These are phyloP conservation scores for Gymnosoma rotundatum DNA, from an alignment of 2,888 invertebrate genomes.

Conservation along the genomic window DNA sequence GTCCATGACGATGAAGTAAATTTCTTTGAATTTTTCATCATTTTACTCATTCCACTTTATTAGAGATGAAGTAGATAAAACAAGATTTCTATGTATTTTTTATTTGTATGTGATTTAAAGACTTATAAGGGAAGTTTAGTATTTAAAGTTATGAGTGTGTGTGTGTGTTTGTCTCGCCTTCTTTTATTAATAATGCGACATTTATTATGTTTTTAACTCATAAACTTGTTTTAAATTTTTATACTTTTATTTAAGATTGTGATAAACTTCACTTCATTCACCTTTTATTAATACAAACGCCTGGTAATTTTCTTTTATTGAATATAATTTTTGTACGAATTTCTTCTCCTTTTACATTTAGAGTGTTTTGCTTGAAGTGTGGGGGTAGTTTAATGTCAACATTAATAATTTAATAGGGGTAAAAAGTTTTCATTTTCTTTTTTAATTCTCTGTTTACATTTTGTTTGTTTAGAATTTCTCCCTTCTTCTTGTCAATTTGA, in stretches of 20 bases:
- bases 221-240: background rate
- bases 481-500: conserved; percentile 51
- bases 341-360: conserved; percentile 12
- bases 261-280: too few relatives aligned
- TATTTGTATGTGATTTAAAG: conserved; percentile 3
- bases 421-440: conserved; percentile 30
- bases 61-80: conserved; percentile 19
- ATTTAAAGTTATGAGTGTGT: background rate
- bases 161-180: background rate
- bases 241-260: background rate
- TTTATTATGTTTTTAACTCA: background rate
- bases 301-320: background rate
- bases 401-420: conserved; percentile 67
- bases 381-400: conserved; percentile 65
- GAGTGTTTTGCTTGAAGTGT: conserved; percentile 16
- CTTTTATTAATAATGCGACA: background rate
- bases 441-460: conserved; percentile 49
- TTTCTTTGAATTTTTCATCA: conserved; percentile 79
- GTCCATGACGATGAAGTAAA: conserved; percentile 74
- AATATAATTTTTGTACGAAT: conserved; percentile 17
- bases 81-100: conserved; percentile 72
- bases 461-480: conserved; percentile 12
- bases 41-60: conserved; percentile 67
- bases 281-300: background rate
- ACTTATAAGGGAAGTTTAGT: conserved; percentile 41